Evolutionary conservation across 2,113 vertebrate species (phyloP).

Genomic region (Strix aluco): DNA sequence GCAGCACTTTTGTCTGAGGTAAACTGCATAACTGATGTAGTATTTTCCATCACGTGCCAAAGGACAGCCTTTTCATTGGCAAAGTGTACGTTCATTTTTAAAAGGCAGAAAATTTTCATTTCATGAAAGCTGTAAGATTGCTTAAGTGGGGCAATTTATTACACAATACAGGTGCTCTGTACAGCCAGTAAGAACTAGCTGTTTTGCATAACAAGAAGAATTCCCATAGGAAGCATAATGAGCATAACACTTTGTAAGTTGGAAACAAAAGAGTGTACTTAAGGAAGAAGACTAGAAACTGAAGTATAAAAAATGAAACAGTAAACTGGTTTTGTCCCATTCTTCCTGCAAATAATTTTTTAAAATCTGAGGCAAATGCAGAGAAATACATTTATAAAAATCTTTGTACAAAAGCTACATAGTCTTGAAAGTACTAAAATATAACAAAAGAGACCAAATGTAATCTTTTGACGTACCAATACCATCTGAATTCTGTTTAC

Average conservation of each 20-base stretch:
- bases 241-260: neutral
- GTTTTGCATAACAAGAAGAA: slow-evolving; percentile 25
- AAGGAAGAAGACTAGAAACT: neutral
- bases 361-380: neutral
- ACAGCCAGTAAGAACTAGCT: neutral
- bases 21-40: neutral
- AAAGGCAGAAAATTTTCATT: neutral
- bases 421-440: neutral
- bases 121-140: neutral
- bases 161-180: slow-evolving; percentile 1
- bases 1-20: neutral
- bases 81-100: neutral
- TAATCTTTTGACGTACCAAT: neutral
- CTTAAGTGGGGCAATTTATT: neutral
- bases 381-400: neutral
- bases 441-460: neutral
- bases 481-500: neutral
- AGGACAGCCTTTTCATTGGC: neutral
- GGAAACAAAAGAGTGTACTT: neutral
- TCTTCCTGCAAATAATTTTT: neutral
- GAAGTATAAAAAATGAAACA: neutral
- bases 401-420: neutral
- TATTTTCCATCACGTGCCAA: neutral
- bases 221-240: neutral
- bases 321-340: neutral